These are phyloP conservation scores for Zaprionus capensis DNA, from an alignment of 1,140 invertebrate species.

Conservation along the genomic window DNA sequence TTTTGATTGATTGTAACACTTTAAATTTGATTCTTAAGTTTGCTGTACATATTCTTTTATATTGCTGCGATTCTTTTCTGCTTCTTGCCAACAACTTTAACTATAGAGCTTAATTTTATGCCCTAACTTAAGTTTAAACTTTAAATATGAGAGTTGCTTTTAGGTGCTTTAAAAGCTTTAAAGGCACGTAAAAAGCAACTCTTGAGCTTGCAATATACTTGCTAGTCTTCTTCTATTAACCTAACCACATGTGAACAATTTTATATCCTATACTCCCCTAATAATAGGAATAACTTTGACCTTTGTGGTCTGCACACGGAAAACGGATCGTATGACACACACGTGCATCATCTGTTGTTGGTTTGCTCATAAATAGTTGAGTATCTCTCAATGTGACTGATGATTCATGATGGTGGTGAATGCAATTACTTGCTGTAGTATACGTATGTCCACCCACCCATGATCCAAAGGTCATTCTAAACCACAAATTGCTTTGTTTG, in stretches of 20 bases:
- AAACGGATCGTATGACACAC: not conserved
- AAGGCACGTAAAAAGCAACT: not conserved
- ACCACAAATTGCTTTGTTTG: not conserved
- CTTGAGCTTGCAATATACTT: not conserved
- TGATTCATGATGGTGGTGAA: not conserved
- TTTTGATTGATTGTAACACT: too few species aligned
- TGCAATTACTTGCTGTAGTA: not conserved
- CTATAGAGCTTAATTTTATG: not conserved
- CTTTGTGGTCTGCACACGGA: slow-evolving; percentile 2
- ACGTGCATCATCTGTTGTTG: not conserved
- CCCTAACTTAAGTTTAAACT: not conserved
- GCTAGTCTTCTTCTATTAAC: not conserved
- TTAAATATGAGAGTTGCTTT: too few species aligned
- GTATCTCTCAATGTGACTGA: slow-evolving; percentile 1
- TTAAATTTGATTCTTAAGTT: not conserved
- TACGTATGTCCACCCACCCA: not conserved
- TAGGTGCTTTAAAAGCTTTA: not conserved
- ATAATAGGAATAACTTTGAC: not conserved
- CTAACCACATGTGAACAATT: not conserved
- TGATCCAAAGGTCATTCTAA: not conserved
- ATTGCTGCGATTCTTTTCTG: too few species aligned
- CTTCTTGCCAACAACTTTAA: too few species aligned
- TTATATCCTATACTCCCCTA: not conserved
- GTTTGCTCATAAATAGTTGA: not conserved
- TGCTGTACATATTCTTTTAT: too few species aligned